Evolutionary conservation across 2,888 invertebrate genomes (phyloP).

Genomic region (Oxytorus armatus): DNA sequence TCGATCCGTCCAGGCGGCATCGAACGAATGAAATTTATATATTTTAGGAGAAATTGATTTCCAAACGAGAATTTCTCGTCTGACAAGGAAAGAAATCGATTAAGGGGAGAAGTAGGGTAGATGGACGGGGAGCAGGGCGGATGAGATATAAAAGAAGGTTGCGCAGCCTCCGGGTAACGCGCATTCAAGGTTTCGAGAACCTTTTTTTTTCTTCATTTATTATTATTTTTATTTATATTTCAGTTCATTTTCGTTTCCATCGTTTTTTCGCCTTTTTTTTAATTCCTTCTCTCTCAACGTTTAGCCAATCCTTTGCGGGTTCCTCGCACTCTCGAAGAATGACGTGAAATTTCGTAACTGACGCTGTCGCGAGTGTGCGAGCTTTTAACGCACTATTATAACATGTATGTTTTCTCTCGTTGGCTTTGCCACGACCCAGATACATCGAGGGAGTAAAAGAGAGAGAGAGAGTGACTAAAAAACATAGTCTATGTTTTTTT

Average conservation of each 20-base stretch:
- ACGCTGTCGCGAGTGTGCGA: too few relatives aligned
- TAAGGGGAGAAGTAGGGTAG: neutral
- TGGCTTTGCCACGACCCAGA: slow-evolving; percentile 51
- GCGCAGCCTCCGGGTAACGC: slow-evolving; percentile 28
- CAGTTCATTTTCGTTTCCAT: neutral
- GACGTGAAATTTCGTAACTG: slow-evolving; percentile 58
- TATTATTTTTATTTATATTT: neutral
- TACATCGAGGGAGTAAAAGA: slow-evolving; percentile 14
- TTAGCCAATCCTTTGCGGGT: slow-evolving; percentile 27
- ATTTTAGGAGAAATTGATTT: slow-evolving; percentile 42
- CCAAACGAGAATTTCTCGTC: slow-evolving; percentile 25
- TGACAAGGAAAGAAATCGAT: slow-evolving; percentile 20
- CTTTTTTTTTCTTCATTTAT: slow-evolving; percentile 21
- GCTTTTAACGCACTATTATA: too few relatives aligned
- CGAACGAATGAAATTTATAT: slow-evolving; percentile 45
- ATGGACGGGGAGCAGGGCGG: neutral
- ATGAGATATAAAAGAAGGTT: slow-evolving; percentile 9
- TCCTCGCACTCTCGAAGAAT: slow-evolving; percentile 20
- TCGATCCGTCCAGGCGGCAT: neutral
- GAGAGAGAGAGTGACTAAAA: slow-evolving; percentile 12
- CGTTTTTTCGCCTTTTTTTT: neutral
- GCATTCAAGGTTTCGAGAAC: slow-evolving; percentile 40
- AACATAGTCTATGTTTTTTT: too few relatives aligned
- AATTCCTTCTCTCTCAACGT: neutral
- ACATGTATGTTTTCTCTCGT: too few relatives aligned